Conservation (phyloP, 2,113 vertebrate species). For the Tor tambroides region DNA sequence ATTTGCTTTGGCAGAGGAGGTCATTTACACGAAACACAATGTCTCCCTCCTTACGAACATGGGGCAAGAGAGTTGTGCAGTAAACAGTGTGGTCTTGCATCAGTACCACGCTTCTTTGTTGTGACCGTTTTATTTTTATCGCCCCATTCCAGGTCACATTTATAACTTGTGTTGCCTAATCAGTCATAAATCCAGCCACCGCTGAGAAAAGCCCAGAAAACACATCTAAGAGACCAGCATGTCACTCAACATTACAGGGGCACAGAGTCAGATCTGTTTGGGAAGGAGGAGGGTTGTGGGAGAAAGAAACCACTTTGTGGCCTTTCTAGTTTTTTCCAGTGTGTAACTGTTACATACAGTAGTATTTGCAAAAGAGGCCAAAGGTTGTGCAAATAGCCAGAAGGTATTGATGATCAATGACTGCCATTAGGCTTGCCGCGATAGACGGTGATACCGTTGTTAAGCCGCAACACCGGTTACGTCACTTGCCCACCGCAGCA, state of each 20-base stretch:
- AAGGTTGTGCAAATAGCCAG: background rate
- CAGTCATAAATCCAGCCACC: slow-evolving; percentile 16
- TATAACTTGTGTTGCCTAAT: slow-evolving; percentile 33
- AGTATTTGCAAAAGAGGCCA: background rate
- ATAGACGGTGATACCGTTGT: no score
- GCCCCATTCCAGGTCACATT: background rate
- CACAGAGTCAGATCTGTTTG: no score
- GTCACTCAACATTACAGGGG: no score
- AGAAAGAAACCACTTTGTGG: no score
- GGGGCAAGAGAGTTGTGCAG: background rate
- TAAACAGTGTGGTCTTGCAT: slow-evolving; percentile 34
- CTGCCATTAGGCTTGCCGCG: background rate
- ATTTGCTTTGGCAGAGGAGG: slow-evolving; percentile 72
- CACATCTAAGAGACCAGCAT: no score
- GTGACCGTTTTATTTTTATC: slow-evolving; percentile 37
- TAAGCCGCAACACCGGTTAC: no score
- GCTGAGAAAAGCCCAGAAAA: slow-evolving; percentile 14
- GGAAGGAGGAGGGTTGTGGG: no score
- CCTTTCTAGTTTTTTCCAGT: no score
- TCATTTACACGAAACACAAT: slow-evolving; percentile 70
- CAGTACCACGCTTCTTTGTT: slow-evolving; percentile 27
- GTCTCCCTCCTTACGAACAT: slow-evolving; percentile 48
- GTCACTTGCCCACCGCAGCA: no score
- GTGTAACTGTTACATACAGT: background rate
- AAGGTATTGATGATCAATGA: background rate